These are phyloP conservation scores for Nipponacmea schrenckii DNA, from an alignment of 2,888 invertebrate species.

Conservation along the genomic window DNA sequence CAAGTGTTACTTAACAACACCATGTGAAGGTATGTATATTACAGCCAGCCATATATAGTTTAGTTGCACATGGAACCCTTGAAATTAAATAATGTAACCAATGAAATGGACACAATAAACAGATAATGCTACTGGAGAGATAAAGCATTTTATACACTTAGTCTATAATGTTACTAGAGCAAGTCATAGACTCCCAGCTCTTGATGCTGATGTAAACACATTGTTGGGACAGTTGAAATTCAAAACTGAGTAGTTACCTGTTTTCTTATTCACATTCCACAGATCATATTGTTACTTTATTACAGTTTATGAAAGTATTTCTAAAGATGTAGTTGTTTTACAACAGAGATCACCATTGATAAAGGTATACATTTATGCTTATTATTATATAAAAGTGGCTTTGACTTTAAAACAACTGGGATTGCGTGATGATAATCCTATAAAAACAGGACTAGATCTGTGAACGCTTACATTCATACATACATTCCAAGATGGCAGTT, in stretches of 20 bases:
- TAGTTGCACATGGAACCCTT: slow-evolving; percentile 72
- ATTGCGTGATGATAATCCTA: too few species aligned
- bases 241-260: neutral
- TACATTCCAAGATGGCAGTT: too few species aligned
- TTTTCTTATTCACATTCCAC: slow-evolving; percentile 21
- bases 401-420: neutral
- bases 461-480: too few species aligned
- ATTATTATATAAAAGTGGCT: too few species aligned
- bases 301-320: slow-evolving; percentile 74
- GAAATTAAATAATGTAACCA: neutral
- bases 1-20: slow-evolving; percentile 52
- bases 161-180: too few species aligned
- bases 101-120: neutral
- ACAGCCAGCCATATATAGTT: slow-evolving; percentile 4
- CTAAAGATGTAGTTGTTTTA: slow-evolving; percentile 76
- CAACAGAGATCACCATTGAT: slow-evolving; percentile 84
- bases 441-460: too few species aligned
- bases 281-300: neutral
- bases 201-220: neutral
- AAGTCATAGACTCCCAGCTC: too few species aligned
- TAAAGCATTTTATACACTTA: too few species aligned
- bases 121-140: too few species aligned
- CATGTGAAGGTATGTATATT: slow-evolving; percentile 64
- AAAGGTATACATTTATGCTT: slow-evolving; percentile 56
- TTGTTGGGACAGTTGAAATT: neutral